Conservation (phyloP, 2,888 invertebrate species). For the Acleris laterana region DNA sequence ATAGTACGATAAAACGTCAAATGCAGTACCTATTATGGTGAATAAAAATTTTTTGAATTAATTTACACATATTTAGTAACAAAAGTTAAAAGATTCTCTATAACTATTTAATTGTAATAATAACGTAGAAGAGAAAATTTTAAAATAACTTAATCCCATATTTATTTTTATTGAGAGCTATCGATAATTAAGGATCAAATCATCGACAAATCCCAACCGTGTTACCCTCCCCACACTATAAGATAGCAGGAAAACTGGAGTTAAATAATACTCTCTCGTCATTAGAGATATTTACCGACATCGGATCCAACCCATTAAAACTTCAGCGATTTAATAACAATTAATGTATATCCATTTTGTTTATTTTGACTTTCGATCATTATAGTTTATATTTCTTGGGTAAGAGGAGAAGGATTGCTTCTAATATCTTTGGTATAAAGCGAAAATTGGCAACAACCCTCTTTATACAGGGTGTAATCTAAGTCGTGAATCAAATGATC, state of each 20-base stretch:
- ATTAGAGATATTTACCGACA: constrained; percentile 34
- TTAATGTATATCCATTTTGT: constrained; percentile 4
- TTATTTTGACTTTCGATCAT: not conserved
- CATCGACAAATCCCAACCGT: not conserved
- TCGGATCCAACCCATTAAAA: constrained; percentile 20
- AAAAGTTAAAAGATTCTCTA: too few species aligned
- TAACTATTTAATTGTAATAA: too few species aligned
- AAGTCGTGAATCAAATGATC: too few species aligned
- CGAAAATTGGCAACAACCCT: too few species aligned
- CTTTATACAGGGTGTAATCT: too few species aligned
- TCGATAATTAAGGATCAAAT: not conserved
- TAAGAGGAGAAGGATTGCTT: constrained; percentile 3
- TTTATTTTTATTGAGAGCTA: too few species aligned
- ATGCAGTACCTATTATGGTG: too few species aligned
- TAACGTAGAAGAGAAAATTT: too few species aligned
- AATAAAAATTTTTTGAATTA: too few species aligned
- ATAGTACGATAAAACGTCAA: too few species aligned
- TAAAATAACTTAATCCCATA: too few species aligned
- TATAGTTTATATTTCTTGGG: constrained; percentile 3
- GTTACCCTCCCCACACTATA: constrained; percentile 2
- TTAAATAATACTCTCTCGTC: constrained; percentile 28
- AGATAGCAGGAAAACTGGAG: constrained; percentile 26
- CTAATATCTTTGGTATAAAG: not conserved
- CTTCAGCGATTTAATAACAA: constrained; percentile 12
- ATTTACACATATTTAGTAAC: too few species aligned